phyloP scores from a whole-genome alignment of 30 jellyfish, hydroid and myxozoan species.

The Hydractinia echinata region DNA sequence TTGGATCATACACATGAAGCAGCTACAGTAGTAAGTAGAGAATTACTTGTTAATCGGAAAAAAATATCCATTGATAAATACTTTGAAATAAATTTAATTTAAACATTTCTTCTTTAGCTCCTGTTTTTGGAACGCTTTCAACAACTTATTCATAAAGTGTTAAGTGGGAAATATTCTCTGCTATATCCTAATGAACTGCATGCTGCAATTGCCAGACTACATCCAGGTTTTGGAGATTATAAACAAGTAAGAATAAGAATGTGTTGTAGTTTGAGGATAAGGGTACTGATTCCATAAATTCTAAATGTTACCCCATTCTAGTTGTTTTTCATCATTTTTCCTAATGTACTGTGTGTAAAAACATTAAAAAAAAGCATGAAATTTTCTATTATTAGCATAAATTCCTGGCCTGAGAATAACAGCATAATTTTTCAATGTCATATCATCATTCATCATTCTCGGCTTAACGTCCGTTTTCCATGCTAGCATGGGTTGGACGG shows the following conservation, averaged over 20 bases:
- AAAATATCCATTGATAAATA: background rate
- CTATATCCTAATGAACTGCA: constrained; percentile 54
- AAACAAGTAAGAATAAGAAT: constrained; percentile 56
- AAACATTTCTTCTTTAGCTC: background rate
- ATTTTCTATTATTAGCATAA: too few species aligned
- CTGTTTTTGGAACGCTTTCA: constrained; percentile 21
- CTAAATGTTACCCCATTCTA: too few species aligned
- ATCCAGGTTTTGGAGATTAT: constrained; percentile 54
- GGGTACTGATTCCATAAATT: too few species aligned
- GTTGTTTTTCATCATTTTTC: too few species aligned
- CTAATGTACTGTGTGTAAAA: too few species aligned
- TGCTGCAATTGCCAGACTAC: constrained; percentile 51
- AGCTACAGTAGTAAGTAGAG: background rate
- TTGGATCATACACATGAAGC: constrained; percentile 2
- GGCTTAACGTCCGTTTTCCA: too few species aligned
- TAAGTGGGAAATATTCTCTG: constrained; percentile 46
- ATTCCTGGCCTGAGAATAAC: too few species aligned
- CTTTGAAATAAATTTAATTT: background rate
- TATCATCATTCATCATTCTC: too few species aligned
- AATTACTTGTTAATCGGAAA: background rate
- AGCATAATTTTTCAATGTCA: too few species aligned
- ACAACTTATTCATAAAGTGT: constrained; percentile 53
- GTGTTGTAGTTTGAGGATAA: too few species aligned
- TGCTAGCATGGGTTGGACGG: too few species aligned
- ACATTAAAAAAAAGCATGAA: too few species aligned